A percentile compares a stretch with the other conserved stretches of the same genome.
Conservation (phyloP, 2,888 invertebrate species). For the Scaptomyza caliginosa region DNA sequence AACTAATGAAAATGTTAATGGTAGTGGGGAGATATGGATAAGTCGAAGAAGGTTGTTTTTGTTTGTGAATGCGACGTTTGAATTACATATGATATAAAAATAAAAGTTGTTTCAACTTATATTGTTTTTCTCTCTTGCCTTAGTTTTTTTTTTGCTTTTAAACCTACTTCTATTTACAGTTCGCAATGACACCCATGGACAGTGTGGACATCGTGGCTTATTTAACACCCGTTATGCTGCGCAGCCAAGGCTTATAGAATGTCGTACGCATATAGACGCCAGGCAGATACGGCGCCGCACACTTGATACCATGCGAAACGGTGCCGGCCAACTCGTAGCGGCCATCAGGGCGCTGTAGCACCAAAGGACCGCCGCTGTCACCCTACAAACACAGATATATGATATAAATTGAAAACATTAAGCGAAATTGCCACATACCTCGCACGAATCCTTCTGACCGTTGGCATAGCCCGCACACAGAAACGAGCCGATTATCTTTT, state of each 20-base stretch:
- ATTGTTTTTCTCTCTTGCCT: constrained; percentile 12
- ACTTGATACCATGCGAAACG: constrained; percentile 97
- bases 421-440: constrained; percentile 85
- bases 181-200: constrained; percentile 16
- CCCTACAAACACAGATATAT: constrained; percentile 86
- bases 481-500: constrained; percentile 93
- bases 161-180: constrained; percentile 76
- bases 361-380: constrained; percentile 96
- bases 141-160: constrained; percentile 30
- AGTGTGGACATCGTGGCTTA: constrained; percentile 67
- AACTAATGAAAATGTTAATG: constrained; percentile 51
- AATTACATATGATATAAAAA: constrained; percentile 20
- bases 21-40: neutral
- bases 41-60: constrained; percentile 6
- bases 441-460: constrained; percentile 96
- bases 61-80: constrained; percentile 41
- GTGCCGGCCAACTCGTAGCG: constrained; percentile 95
- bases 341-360: constrained; percentile 92
- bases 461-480: constrained; percentile 96
- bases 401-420: neutral
- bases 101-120: constrained; percentile 41
- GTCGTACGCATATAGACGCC: constrained; percentile 97
- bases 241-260: constrained; percentile 95
- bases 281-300: constrained; percentile 95
- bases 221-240: constrained; percentile 92